Base-by-base conservation (phyloP, 1,140 invertebrate species). In the Drosophila setifemur region DNA sequence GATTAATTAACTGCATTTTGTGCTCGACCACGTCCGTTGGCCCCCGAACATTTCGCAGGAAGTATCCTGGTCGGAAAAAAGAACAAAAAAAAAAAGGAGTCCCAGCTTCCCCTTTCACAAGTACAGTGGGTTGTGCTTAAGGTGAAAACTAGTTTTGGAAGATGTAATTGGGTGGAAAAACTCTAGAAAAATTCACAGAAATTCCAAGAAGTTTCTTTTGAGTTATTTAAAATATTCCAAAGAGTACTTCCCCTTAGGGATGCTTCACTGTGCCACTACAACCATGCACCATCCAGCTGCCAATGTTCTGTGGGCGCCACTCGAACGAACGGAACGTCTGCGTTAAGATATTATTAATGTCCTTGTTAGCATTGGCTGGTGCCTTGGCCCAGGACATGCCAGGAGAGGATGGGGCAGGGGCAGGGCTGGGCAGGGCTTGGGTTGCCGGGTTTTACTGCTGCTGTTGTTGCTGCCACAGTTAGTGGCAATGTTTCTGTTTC, bases 1-100 rank as follows among this genome's bases (percentile, higher is more conserved):
- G 81, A 85, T 85, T 85, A 85, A 85, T 85, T 85, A 85, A 85
- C 81, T 85, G 81, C 72, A 85, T 73, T 86, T 81, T 76, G 57
- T 69, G 81, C 75, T 72, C 79, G 40, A 47, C 55, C 55, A 72
- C 69, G 54, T 72, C 57, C 35, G 50, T 8, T 33, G 52, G 26
- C 37, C 40, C n/a, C 21, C 16, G 26, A 12, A 18, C 58, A 35
- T 7, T 54, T 33, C 14, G 11, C 31, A 33, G 14, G 31, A 33
- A 33, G n/a, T n/a, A n/a, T n/a, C n/a, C n/a, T n/a, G n/a, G n/a
- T n/a, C n/a, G n/a, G n/a, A n/a, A n/a, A n/a, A n/a, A n/a, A n/a
- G n/a, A n/a, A n/a, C 5, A 14, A 12, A 14, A 33, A 6, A 14
- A 7, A 1, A 6, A 8, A 14, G 3, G n/a, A n/a, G 9, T n/a